Evolutionary conservation across 2,888 invertebrate genomes (phyloP), one percentile per base, ranked within the genome.

Genomic region (Odontocolon sp.): DNA sequence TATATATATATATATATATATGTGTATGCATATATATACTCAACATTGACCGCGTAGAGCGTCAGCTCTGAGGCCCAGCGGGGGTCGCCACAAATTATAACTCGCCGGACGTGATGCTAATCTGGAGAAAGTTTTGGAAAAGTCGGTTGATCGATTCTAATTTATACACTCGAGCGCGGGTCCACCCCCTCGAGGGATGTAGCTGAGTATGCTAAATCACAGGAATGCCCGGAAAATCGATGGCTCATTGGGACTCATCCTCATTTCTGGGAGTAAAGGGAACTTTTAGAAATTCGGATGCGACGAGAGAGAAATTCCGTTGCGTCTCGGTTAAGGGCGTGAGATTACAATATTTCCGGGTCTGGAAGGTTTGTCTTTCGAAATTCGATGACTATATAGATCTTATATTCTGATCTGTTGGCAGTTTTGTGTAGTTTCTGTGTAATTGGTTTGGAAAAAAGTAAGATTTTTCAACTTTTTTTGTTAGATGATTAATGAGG

Each of bases 111-210:
- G 84, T 83, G 89, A 90, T 90, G 88, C 86, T 89, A 89, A 90
- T 90, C 89, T 88, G 83, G 87, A 86, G 89, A 89, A 90, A 90
- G 88, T 88, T 81, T 88, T 83, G 87, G 88, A 88, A 90, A 90
- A 88, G 83, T 84, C 78, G 79, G 78, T 81, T 85, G 87, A 87
- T 87, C 84, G 85, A 87, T 87, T 86, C 82, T 87, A 84, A 86
- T 87, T 86, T 72, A 79, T 72, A 79, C 45, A 50, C 64, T 23
- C 42, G 23, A 23, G 21, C 23, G 23, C 36, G 11, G 18, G 26
- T 16, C 63, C 28, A 28, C 18, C 38, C 68, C 57, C 71, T 56
- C 11, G 77, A 63, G 77, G 57, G 11, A 14, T 9, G 4, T 31
- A 63, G 33, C 36, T 28, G n/a, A n/a, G 31, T 71, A 71, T 61